phyloP scores from a whole-genome alignment of 2,113 vertebrate species.

The Harpagus bidentatus region DNA sequence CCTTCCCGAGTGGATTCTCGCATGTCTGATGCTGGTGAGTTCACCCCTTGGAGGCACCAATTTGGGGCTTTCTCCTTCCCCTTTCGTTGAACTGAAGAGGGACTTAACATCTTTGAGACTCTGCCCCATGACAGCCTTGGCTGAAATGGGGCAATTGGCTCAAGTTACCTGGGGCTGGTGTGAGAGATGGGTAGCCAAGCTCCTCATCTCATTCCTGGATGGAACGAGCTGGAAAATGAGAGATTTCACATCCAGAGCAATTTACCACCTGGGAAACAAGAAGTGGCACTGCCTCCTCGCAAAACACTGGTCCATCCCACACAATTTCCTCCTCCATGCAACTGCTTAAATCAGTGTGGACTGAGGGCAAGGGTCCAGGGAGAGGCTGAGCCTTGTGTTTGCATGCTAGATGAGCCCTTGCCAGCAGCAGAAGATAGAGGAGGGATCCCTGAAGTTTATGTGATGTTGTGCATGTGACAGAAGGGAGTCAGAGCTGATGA shows the following conservation, averaged over 20 bases:
- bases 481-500: neutral
- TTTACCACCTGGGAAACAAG: neutral
- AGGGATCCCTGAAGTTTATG: neutral
- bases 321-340: neutral
- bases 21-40: neutral
- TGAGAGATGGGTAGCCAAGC: neutral
- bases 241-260: neutral
- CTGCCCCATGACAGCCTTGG: neutral
- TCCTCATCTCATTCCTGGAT: neutral
- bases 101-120: neutral
- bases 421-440: neutral
- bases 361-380: neutral
- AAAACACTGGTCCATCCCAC: neutral
- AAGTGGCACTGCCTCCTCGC: neutral
- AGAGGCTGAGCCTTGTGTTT: neutral
- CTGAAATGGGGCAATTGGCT: neutral
- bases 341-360: neutral
- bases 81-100: neutral
- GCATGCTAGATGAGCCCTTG: neutral
- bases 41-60: neutral
- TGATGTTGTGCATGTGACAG: neutral
- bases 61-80: neutral
- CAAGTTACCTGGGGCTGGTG: neutral
- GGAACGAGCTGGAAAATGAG: neutral
- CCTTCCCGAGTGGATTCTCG: neutral